Base-by-base conservation (phyloP, 1,140 invertebrate genomes). In the Platyscapa corneri region DNA sequence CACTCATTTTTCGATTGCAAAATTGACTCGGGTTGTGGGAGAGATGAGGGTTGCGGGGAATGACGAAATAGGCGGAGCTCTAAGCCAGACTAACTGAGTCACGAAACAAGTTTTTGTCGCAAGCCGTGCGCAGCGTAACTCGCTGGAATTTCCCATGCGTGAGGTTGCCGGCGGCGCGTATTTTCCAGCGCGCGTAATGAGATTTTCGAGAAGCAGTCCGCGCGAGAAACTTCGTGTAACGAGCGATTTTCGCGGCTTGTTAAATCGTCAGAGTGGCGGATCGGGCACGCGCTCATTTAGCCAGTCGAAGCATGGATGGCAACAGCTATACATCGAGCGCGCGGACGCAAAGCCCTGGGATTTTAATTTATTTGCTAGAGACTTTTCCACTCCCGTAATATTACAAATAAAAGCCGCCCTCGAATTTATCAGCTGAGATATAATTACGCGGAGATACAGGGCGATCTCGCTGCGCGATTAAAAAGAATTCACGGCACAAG, bases 231-330 rank as follows among this genome's bases (percentile, higher is more conserved):
- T 85, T 74, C 30, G 53, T 39, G 80, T 88, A 88, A 88, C 87
- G 82, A 88, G 84, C 84, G 84, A 87, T 88, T 88, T 88, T 86
- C 86, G 83, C 76, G 82, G 79, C 74, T 88, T 79, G 82, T 82
- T 88, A 81, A 86, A 74, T 82, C 64, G 34, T 42, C 53, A 60
- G 75, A 53, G 75, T 7, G 75, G 12, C 65, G 34, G n/a, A 46
- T 67, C 53, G 64, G 27, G 56, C 56, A 14, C 20, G 56, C 3
- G 56, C 6, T 3, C 20, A 5, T 3, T 6, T 10, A 27, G 10
- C 27, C 49, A 18, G 6, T 53, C 49, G 49, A 53, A 53, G 18
- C 49, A 18, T 16, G 49, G 20, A 60, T 23, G 23, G 0, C 56
- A 23, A 60, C 56, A 10, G 56, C 20, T 27, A 27, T 60, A 10